Evolutionary conservation across 2,888 invertebrate species (phyloP).

Genomic region (Mythimna albipuncta): DNA sequence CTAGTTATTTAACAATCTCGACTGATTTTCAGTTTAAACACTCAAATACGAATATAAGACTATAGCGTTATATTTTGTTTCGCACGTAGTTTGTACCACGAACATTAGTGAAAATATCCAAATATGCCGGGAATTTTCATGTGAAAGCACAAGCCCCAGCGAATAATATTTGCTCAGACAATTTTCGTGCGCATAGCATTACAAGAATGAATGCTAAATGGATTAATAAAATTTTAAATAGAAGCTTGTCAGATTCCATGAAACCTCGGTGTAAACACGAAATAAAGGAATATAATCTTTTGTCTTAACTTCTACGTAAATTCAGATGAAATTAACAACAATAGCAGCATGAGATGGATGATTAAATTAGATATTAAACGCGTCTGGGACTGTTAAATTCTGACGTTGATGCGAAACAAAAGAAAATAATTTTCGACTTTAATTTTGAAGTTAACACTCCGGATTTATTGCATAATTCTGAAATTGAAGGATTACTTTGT

Average conservation of each 20-base stretch:
- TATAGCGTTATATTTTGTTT: conserved; percentile 33
- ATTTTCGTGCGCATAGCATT: conserved; percentile 35
- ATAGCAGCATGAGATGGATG: conserved; percentile 22
- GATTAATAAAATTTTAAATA: conserved; percentile 34
- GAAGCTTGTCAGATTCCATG: conserved; percentile 14
- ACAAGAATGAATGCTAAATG: conserved; percentile 22
- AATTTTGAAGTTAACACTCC: conserved; percentile 1
- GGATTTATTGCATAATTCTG: not conserved
- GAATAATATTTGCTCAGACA: conserved; percentile 39
- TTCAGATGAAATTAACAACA: conserved; percentile 32
- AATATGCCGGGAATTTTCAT: conserved; percentile 32
- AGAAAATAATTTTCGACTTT: conserved; percentile 27
- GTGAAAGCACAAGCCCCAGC: conserved; percentile 24
- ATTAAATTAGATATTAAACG: conserved; percentile 40
- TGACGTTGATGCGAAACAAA: conserved; percentile 35
- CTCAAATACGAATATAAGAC: conserved; percentile 36
- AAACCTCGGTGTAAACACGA: conserved; percentile 15
- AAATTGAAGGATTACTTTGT: not conserved
- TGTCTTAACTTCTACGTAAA: conserved; percentile 31
- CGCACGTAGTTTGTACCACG: conserved; percentile 32
- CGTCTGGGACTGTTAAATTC: conserved; percentile 34
- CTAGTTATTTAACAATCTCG: conserved; percentile 20
- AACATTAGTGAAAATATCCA: conserved; percentile 36
- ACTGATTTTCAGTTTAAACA: conserved; percentile 23
- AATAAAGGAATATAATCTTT: conserved; percentile 27